These are phyloP conservation scores for Lasaia peninsularis DNA, from an alignment of 1,140 invertebrate species.

Conservation along the genomic window DNA sequence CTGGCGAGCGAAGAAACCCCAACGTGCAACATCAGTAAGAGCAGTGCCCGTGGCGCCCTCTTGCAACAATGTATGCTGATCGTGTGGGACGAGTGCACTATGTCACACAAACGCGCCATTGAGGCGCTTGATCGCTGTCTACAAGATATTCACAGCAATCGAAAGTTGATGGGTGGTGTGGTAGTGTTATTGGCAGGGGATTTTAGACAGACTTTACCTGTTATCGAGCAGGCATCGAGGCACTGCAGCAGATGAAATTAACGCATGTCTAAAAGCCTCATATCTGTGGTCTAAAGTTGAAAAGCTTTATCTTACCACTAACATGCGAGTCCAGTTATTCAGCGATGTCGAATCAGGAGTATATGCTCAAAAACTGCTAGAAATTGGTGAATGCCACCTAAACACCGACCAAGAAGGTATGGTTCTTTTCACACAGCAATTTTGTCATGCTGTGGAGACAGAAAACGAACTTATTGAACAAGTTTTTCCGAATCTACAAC, in stretches of 20 bases:
- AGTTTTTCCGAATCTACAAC: slow-evolving; percentile 33
- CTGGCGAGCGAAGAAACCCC: slow-evolving; percentile 30
- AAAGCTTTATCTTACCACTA: slow-evolving; percentile 33
- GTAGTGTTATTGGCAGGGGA: slow-evolving; percentile 48
- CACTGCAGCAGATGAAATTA: slow-evolving; percentile 66
- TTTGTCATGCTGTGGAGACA: slow-evolving; percentile 32
- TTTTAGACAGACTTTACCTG: slow-evolving; percentile 73
- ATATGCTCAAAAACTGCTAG: slow-evolving; percentile 31
- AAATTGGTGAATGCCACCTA: slow-evolving; percentile 32
- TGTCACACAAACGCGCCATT: slow-evolving; percentile 49
- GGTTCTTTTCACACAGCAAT: slow-evolving; percentile 33
- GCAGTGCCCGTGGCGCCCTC: slow-evolving; percentile 19
- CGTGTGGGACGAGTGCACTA: slow-evolving; percentile 58
- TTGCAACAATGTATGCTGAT: slow-evolving; percentile 42
- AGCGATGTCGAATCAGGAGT: slow-evolving; percentile 30
- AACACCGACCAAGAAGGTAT: slow-evolving; percentile 31
- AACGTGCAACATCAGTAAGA: slow-evolving; percentile 31
- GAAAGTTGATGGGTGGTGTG: slow-evolving; percentile 27
- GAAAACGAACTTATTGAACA: slow-evolving; percentile 32
- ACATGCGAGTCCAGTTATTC: slow-evolving; percentile 35
- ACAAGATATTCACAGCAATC: slow-evolving; percentile 38
- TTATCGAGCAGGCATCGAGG: slow-evolving; percentile 55
- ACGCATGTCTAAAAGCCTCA: slow-evolving; percentile 43
- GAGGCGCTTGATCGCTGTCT: slow-evolving; percentile 50
- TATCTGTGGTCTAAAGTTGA: slow-evolving; percentile 28